Evolutionary conservation across 2,888 invertebrate species (phyloP).

Genomic region (Onchidella celtica): DNA sequence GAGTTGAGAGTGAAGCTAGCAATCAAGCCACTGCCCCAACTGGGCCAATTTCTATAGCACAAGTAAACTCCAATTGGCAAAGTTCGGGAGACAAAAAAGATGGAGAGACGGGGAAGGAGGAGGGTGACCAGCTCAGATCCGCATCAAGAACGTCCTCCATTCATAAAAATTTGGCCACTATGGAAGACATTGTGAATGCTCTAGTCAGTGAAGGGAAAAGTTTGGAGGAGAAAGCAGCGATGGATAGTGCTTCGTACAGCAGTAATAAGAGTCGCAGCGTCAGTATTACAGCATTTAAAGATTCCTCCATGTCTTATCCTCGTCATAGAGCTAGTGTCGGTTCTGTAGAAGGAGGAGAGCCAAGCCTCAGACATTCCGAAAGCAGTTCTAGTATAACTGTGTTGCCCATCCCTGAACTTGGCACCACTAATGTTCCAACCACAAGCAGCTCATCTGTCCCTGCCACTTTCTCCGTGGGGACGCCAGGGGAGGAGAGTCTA

Average conservation of each 20-base stretch:
- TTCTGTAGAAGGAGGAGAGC: slow-evolving; percentile 1
- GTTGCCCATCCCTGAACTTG: slow-evolving; percentile 2
- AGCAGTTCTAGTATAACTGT: slow-evolving; percentile 42
- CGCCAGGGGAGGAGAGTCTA: not conserved
- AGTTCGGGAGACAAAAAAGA: not conserved
- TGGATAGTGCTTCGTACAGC: not conserved
- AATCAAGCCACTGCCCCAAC: not conserved
- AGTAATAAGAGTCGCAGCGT: slow-evolving; percentile 8
- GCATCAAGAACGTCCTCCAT: not conserved
- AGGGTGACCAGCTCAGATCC: not conserved
- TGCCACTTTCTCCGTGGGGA: not conserved
- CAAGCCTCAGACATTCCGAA: slow-evolving; percentile 26
- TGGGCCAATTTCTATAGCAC: not conserved
- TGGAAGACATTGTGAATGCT: slow-evolving; percentile 43
- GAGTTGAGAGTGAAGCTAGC: not conserved
- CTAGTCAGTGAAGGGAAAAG: slow-evolving; percentile 37
- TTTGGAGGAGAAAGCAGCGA: slow-evolving; percentile 6
- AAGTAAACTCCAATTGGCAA: too few species aligned
- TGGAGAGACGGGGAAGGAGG: not conserved
- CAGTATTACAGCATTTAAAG: slow-evolving; percentile 27
- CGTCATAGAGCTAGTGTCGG: slow-evolving; percentile 1
- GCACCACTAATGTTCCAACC: not conserved
- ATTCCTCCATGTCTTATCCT: not conserved
- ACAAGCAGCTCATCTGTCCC: slow-evolving; percentile 18
- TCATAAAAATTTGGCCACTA: slow-evolving; percentile 28